Percentiles rank a stretch among this genome's conserved stretches.
Conservation (phyloP, 1,140 invertebrate species). For the Sycophila sp. region DNA sequence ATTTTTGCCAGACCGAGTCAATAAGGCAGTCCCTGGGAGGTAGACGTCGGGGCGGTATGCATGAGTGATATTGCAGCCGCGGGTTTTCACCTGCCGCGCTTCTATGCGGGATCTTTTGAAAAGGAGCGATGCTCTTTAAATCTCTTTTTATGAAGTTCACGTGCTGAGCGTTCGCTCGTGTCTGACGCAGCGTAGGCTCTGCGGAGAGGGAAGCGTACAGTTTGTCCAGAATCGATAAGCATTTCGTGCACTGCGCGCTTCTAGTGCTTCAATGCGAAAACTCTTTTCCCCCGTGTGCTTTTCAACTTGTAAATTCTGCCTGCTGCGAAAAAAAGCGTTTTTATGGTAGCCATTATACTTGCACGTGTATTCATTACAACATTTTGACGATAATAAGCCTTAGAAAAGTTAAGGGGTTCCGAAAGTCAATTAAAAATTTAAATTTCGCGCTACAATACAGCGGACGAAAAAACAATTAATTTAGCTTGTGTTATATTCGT, state of each 20-base stretch:
- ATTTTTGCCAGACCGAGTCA: not conserved
- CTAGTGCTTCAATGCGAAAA: not conserved
- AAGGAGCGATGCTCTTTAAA: not conserved
- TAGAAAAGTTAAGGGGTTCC: too few species aligned
- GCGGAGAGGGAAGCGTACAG: not conserved
- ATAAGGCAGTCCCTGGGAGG: not conserved
- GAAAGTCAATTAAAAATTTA: too few species aligned
- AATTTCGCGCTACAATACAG: too few species aligned
- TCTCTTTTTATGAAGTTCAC: constrained; percentile 30
- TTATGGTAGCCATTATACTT: too few species aligned
- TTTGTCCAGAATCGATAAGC: not conserved
- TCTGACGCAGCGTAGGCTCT: not conserved
- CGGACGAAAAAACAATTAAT: too few species aligned
- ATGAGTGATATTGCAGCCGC: not conserved
- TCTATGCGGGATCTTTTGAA: constrained; percentile 1
- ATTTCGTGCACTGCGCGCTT: not conserved
- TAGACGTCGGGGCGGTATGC: not conserved
- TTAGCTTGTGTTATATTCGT: too few species aligned
- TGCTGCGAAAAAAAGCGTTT: too few species aligned
- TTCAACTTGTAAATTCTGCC: too few species aligned
- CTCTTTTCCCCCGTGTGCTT: not conserved
- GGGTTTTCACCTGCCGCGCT: not conserved
- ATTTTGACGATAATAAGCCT: too few species aligned
- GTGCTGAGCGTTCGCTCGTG: not conserved
- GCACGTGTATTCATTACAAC: too few species aligned